These are phyloP conservation scores for Molorchus minor DNA, from an alignment of 2,888 invertebrate genomes.

Conservation along the genomic window DNA sequence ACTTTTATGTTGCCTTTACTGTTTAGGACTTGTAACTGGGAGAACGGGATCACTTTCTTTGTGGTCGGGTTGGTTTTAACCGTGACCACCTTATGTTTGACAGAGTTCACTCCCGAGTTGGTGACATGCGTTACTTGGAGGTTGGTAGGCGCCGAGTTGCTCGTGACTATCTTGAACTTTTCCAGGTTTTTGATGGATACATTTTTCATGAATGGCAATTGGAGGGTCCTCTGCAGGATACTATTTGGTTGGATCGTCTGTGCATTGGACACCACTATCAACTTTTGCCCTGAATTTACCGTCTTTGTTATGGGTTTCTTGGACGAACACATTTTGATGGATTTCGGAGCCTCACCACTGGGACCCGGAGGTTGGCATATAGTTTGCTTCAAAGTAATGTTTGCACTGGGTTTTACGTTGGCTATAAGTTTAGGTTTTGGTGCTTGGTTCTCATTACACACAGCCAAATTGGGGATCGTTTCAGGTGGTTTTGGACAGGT, in stretches of 20 bases:
- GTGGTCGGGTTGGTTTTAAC: constrained; percentile 54
- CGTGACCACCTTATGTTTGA: constrained; percentile 59
- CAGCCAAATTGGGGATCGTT: constrained; percentile 18
- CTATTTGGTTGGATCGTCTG: constrained; percentile 58
- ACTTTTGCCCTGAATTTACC: constrained; percentile 56
- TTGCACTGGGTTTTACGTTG: constrained; percentile 46
- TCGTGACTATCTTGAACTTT: constrained; percentile 60
- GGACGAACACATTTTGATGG: constrained; percentile 53
- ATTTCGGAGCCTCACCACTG: constrained; percentile 47
- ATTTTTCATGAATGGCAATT: constrained; percentile 60
- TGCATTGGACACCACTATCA: constrained; percentile 61
- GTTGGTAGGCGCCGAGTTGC: constrained; percentile 41
- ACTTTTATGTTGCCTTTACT: constrained; percentile 61
- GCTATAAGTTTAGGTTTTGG: constrained; percentile 48
- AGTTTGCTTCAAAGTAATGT: constrained; percentile 47
- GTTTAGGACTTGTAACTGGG: constrained; percentile 60
- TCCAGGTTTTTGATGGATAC: constrained; percentile 60
- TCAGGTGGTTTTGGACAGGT: constrained; percentile 12
- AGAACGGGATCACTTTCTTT: constrained; percentile 59
- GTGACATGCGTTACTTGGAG: constrained; percentile 40
- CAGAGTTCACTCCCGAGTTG: constrained; percentile 39
- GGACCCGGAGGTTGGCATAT: constrained; percentile 40
- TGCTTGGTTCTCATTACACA: constrained; percentile 54
- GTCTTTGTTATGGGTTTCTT: constrained; percentile 54
- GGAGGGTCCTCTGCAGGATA: constrained; percentile 59